Percentiles rank a stretch among this genome's conserved stretches.
Evolutionary conservation across 2,113 vertebrate genomes (phyloP).

Genomic region (Platanista minor): DNA sequence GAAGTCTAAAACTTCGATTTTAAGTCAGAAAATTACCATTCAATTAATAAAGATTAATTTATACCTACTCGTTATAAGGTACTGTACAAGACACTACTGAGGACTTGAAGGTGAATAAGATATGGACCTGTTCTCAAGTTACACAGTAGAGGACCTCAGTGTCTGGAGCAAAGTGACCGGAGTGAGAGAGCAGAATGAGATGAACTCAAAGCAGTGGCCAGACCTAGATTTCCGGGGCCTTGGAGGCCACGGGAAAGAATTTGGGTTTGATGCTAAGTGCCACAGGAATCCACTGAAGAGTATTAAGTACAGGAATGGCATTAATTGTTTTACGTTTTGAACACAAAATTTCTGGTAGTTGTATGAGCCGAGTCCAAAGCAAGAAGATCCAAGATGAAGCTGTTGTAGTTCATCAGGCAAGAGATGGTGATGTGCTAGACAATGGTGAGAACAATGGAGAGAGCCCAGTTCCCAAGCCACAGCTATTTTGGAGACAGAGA

Average conservation of each 20-base stretch:
- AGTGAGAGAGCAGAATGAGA: neutral
- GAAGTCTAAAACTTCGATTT: neutral
- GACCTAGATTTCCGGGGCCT: neutral
- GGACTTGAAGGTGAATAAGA: neutral
- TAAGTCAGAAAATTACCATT: neutral
- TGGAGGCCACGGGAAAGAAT: neutral
- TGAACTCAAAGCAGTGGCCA: neutral
- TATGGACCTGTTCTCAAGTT: neutral
- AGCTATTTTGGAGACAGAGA: neutral
- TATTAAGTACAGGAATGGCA: neutral
- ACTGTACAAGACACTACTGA: neutral
- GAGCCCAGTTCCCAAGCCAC: neutral
- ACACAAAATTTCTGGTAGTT: neutral
- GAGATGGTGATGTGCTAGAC: rapidly evolving
- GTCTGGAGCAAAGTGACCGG: neutral
- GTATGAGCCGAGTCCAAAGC: neutral
- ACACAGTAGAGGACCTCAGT: neutral
- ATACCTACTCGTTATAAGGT: neutral
- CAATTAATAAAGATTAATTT: neutral
- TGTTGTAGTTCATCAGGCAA: neutral
- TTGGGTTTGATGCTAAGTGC: neutral
- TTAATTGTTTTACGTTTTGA: neutral
- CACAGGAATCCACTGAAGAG: neutral
- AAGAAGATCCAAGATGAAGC: neutral
- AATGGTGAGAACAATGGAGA: neutral